Conservation (phyloP, 37 sponge, comb jelly and placozoan genomes). For the Hormiphora californensis region DNA sequence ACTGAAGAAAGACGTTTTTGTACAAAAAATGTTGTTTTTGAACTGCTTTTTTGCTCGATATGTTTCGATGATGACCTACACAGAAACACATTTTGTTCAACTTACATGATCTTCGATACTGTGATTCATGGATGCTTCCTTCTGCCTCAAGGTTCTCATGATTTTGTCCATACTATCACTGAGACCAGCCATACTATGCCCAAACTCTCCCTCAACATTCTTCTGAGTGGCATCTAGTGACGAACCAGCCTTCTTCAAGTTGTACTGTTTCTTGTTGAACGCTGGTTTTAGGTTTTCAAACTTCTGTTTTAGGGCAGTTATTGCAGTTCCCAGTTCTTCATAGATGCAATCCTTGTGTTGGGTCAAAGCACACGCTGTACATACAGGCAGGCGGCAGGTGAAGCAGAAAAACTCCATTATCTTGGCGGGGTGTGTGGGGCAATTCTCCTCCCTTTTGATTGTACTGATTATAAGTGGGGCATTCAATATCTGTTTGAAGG, state of each 20-base stretch:
- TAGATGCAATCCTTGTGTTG: background rate
- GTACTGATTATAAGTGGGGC: conserved; percentile 35
- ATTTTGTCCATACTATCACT: background rate
- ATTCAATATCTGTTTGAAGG: conserved; percentile 32
- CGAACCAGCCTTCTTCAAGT: background rate
- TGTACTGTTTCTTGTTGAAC: conserved; percentile 38
- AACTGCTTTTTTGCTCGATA: background rate
- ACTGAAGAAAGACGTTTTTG: background rate
- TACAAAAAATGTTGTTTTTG: background rate
- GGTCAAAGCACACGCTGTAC: conserved; percentile 17
- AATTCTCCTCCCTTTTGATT: conserved; percentile 34
- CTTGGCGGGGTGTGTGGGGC: conserved; percentile 1
- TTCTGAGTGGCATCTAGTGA: background rate
- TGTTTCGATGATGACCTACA: background rate
- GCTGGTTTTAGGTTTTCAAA: conserved; percentile 46
- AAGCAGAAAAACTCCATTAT: conserved; percentile 29
- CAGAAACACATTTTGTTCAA: background rate
- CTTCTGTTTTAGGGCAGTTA: conserved; percentile 29
- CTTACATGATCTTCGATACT: conserved; percentile 46
- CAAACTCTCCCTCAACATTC: conserved; percentile 27
- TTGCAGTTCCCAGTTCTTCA: conserved; percentile 41
- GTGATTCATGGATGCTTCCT: conserved; percentile 14
- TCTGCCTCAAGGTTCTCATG: background rate
- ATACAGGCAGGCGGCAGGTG: conserved; percentile 8
- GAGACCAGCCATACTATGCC: background rate